Evolutionary conservation across 2,888 invertebrate species (phyloP), one percentile per base, ranked within the genome.

Genomic region (Proisotoma minuta): DNA sequence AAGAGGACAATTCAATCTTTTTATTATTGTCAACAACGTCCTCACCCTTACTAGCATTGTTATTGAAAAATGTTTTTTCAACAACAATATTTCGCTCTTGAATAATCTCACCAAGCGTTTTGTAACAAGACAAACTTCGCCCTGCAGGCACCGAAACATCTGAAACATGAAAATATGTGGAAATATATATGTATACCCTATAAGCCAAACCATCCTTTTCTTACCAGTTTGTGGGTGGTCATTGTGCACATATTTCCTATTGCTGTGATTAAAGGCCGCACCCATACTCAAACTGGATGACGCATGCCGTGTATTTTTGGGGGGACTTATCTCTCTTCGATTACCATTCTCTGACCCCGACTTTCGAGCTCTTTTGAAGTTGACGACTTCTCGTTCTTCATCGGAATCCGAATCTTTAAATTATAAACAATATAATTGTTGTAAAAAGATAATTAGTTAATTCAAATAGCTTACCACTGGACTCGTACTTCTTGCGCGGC

Each of bases 361-460:
- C n/a, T 34, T 34, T 34, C 34, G 34, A 10, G 34, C 50, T 47
- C 63, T 49, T 27, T 59, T 63, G 34, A 63, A 59, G 22, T 29
- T 57, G n/a, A 23, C 18, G 34, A 34, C 34, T 34, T 34, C 34
- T 23, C 49, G 49, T 10, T 60, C 63, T 1, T 59, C 57, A 29
- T 43, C 47, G 2, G 54, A 48, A 2, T 60, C 57, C 3, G 62
- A 62, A 1, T 39, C 58, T 59, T 39, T 51, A 51, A 24, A 8
- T 24, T 5, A 10, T 51, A n/a, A 12, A 52, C 24, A 29, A 28
- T 52, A 28, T 28, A 24, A 20, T 23, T 5, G 10, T 8, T 51
- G 15, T 15, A 8, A 34, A 34, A 34, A 10, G 15, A 15, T 8
- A 10, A n/a, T 47, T 47, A 18, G n/a, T n/a, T n/a, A n/a, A n/a